Percentiles rank a stretch among this genome's conserved stretches.
phyloP scores from a whole-genome alignment of 2,888 invertebrate genomes.

The Thysanoteuthis rhombus region DNA sequence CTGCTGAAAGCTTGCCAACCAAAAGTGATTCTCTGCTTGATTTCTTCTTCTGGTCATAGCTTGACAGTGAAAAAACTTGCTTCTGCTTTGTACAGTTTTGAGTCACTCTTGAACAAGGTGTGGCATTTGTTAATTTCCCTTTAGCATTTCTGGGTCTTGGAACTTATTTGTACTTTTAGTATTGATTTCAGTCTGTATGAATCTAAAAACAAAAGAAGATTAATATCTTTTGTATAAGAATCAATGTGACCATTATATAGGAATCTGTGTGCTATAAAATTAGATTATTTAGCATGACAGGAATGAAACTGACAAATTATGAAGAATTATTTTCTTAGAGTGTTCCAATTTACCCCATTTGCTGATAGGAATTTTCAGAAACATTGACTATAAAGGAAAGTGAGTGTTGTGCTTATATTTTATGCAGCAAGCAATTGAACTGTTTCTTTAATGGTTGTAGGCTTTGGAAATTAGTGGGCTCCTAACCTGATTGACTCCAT shows the following conservation, averaged over 20 bases:
- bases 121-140: too few species aligned
- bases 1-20: too few species aligned
- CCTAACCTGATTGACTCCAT: not conserved
- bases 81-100: too few species aligned
- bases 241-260: not conserved
- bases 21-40: too few species aligned
- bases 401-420: constrained; percentile 12
- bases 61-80: too few species aligned
- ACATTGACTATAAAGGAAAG: not conserved
- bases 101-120: too few species aligned
- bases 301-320: not conserved
- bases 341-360: not conserved
- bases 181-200: too few species aligned
- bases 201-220: too few species aligned
- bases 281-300: not conserved
- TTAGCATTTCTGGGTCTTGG: too few species aligned
- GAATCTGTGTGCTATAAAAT: not conserved
- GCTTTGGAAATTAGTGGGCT: not conserved
- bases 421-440: not conserved
- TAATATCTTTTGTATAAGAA: not conserved
- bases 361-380: not conserved
- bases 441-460: not conserved
- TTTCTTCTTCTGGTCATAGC: too few species aligned
- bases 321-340: not conserved
- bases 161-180: too few species aligned